Percentiles rank a stretch among this genome's conserved stretches.
phyloP scores from a whole-genome alignment of 2,797 vertebrate species.

The Sebastes oblongus region DNA sequence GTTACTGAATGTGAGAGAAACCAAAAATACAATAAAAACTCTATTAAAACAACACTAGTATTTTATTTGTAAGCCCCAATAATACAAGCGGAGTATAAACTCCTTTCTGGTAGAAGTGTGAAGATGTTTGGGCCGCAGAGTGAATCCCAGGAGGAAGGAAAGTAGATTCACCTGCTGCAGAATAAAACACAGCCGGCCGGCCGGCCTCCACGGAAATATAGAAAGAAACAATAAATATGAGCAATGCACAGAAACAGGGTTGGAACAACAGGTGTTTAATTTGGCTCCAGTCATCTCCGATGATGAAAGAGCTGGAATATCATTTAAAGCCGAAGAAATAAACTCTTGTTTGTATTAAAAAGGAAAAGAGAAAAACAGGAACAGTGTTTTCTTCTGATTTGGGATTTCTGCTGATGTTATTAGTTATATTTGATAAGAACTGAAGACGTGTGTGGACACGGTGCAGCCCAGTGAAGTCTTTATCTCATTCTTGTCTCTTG shows the following conservation, averaged over 20 bases:
- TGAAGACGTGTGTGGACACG: background rate
- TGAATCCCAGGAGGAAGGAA: slow-evolving; percentile 39
- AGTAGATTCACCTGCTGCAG: slow-evolving; percentile 37
- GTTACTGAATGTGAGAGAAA: slow-evolving; percentile 24
- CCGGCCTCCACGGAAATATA: slow-evolving; percentile 18
- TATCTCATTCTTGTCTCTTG: background rate
- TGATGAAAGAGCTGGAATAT: slow-evolving; percentile 41
- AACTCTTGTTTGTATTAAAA: slow-evolving; percentile 15
- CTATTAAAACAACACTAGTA: slow-evolving; percentile 48
- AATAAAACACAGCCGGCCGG: background rate
- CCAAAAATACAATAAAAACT: slow-evolving; percentile 61
- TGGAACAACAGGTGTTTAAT: slow-evolving; percentile 62
- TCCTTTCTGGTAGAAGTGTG: slow-evolving; percentile 27
- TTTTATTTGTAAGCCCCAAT: slow-evolving; percentile 50
- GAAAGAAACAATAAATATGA: slow-evolving; percentile 41
- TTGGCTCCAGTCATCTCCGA: slow-evolving; percentile 19
- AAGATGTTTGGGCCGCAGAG: slow-evolving; percentile 5
- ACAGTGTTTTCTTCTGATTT: background rate
- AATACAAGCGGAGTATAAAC: slow-evolving; percentile 10
- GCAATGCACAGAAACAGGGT: background rate
- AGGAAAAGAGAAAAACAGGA: background rate
- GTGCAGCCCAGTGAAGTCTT: too few relatives aligned
- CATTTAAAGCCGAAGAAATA: background rate
- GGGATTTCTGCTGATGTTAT: background rate
- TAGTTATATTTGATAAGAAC: background rate